phyloP scores from a whole-genome alignment of 2,113 vertebrate species.

The Oreocharis arfaki region DNA sequence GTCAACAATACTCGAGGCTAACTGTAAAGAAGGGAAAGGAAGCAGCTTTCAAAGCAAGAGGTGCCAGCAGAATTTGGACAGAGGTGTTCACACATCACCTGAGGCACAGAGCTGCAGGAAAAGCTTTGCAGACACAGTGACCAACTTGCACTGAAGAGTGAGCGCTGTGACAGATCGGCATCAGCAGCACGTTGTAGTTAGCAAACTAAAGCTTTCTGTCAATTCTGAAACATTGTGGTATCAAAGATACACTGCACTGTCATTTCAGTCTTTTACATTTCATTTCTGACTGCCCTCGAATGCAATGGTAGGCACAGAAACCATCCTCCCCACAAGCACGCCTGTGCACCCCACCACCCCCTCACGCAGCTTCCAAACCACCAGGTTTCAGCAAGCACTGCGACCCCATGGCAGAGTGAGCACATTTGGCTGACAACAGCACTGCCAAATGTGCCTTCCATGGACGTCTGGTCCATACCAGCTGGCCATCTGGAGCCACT shows the following conservation, averaged over 20 bases:
- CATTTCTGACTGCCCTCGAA: background rate
- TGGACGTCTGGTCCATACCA: fast-evolving
- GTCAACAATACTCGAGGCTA: fast-evolving
- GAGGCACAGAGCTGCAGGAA: background rate
- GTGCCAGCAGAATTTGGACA: background rate
- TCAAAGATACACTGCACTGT: background rate
- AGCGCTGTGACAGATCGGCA: fast-evolving
- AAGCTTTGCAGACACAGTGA: background rate
- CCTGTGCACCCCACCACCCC: fast-evolving
- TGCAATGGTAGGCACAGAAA: fast-evolving
- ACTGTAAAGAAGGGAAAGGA: background rate
- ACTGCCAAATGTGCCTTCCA: background rate
- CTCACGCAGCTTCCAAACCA: background rate
- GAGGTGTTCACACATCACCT: background rate
- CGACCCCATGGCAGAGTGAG: background rate
- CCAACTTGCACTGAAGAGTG: background rate
- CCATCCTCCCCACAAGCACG: fast-evolving
- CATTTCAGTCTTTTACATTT: background rate
- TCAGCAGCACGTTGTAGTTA: background rate
- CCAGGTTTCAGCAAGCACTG: background rate
- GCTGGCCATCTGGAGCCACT: background rate
- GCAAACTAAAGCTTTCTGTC: background rate
- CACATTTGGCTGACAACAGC: background rate
- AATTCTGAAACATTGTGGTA: background rate
- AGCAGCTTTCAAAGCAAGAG: background rate